Conservation (phyloP, 2,113 vertebrate species). For the Sterna hirundo region DNA sequence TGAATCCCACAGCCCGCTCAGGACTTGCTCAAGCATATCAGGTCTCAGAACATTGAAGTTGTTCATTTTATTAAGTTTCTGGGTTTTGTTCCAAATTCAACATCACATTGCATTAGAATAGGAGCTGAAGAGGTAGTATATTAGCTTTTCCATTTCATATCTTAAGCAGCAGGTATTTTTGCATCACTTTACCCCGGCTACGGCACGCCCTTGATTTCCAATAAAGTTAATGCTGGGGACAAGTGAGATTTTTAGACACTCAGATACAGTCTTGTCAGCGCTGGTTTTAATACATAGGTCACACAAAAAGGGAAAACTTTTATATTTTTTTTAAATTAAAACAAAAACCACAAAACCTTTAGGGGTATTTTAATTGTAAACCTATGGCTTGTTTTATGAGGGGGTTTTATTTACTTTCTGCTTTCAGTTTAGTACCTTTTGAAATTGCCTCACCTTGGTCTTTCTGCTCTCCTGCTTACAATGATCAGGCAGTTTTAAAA, state of each 20-base stretch:
- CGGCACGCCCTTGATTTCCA: not conserved
- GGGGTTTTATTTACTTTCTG: not conserved
- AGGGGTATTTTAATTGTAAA: not conserved
- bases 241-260: not conserved
- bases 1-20: not conserved
- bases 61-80: not conserved
- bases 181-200: not conserved
- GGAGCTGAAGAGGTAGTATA: not conserved
- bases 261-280: not conserved
- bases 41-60: not conserved
- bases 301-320: not conserved
- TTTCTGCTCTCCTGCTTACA: not conserved
- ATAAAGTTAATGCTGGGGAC: not conserved
- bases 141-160: not conserved
- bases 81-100: not conserved
- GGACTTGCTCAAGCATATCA: not conserved
- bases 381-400: not conserved
- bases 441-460: not conserved
- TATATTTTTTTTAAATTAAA: not conserved
- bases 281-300: not conserved
- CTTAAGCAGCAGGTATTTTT: not conserved
- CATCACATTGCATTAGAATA: not conserved
- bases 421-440: not conserved
- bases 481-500: not conserved
- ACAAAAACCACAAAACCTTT: not conserved